Base-by-base conservation (phyloP, 2,888 invertebrate genomes). In the Ashinkailepas kermadecensis region DNA sequence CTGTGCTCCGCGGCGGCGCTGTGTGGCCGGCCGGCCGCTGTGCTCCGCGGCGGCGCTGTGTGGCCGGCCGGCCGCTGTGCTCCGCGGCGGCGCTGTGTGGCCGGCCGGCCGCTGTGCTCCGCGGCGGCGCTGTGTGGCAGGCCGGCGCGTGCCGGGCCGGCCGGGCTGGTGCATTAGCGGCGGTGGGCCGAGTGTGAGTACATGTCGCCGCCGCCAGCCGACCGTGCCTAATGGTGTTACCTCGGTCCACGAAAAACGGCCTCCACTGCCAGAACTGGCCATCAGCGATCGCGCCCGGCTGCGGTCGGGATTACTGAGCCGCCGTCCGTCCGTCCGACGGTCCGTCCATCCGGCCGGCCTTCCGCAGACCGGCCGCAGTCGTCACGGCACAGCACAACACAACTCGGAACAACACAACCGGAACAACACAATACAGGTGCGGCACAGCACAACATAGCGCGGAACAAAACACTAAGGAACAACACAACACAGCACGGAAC, bases 201-300 rank as follows among this genome's bases (percentile, higher is more conserved):
- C 74, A 74, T 74, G 74, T 54, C 74, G 74, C 23, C 74, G 18
- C 54, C 74, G 74, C 13, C 74, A 21, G 18, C 21, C 54, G 54
- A 74, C 74, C 74, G 74, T 74, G 74, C 21, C 74, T 74, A 74
- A 74, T 74, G 74, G 74, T 15, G 74, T 54, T 9, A 25, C 18
- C 15, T 25, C 74, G 74, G 18, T 21, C 74, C 74, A 54, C 70
- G 67, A 67, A 67, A 67, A 67, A 67, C 13, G 25, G 12, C 67
- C 25, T 23, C 25, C 25, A 12, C 25, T 25, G 12, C 67, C 25
- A 12, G n/a, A 23, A n/a, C 62, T 62, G 62, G 62, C 62, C 62
- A 62, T 62, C 62, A 62, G 62, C 62, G 62, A 13, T 18, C 62
- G 62, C 62, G 62, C 4, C 39, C 39, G 13, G 62, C 18, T 13